These are phyloP conservation scores for Sternarchorhynchus goeldii DNA, from an alignment of 2,797 vertebrate genomes.

Conservation along the genomic window DNA sequence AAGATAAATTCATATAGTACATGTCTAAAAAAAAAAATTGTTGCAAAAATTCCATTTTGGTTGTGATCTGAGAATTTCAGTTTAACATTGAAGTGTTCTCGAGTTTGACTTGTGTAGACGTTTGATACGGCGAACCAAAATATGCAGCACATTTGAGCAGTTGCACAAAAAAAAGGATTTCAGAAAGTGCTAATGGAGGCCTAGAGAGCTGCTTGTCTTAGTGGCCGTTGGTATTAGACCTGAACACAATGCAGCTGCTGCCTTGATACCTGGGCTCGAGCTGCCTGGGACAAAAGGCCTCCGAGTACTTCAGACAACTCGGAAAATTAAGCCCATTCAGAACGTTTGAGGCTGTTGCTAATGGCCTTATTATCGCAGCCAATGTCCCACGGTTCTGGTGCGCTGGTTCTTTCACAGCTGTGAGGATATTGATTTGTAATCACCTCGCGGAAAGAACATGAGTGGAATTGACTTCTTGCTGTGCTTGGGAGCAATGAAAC, in stretches of 20 bases:
- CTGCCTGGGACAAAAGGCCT: not conserved
- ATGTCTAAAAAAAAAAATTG: too few relatives aligned
- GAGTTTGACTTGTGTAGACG: too few relatives aligned
- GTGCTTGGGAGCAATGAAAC: constrained; percentile 20
- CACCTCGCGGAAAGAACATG: constrained; percentile 19
- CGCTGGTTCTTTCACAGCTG: constrained; percentile 21
- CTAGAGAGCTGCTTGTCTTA: too few relatives aligned
- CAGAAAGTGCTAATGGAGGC: too few relatives aligned
- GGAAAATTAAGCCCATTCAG: not conserved
- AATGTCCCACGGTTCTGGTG: not conserved
- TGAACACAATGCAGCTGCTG: not conserved
- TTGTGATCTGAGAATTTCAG: too few relatives aligned
- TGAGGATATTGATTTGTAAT: constrained; percentile 32
- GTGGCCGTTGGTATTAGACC: too few relatives aligned
- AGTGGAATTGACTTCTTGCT: constrained; percentile 21
- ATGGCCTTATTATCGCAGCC: not conserved
- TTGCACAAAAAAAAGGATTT: too few relatives aligned
- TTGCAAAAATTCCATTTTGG: too few relatives aligned
- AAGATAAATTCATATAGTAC: too few relatives aligned
- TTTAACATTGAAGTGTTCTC: too few relatives aligned
- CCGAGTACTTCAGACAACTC: not conserved
- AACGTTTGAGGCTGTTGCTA: not conserved
- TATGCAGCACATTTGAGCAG: too few relatives aligned
- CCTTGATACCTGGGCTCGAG: not conserved
- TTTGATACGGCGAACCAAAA: too few relatives aligned